Conservation (phyloP, 2,797 vertebrate genomes). For the Esox masquinongy region DNA sequence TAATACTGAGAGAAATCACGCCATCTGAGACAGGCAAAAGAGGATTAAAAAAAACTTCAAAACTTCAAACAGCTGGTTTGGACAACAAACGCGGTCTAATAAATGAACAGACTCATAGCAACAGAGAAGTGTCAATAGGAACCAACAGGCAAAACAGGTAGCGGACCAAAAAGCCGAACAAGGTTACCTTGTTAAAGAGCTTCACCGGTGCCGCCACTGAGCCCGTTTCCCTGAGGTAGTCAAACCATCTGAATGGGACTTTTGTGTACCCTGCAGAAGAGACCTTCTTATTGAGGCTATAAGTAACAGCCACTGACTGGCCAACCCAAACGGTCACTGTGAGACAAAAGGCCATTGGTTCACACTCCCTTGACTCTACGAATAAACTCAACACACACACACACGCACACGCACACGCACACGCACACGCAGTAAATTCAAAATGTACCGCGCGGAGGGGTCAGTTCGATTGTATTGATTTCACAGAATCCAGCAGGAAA, state of each 20-base stretch:
- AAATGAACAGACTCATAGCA: not conserved
- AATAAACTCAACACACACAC: not conserved
- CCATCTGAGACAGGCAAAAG: not conserved
- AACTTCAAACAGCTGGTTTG: not conserved
- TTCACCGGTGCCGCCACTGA: constrained; percentile 88
- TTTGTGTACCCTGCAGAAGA: constrained; percentile 81
- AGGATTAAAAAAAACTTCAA: not conserved
- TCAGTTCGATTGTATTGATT: constrained; percentile 92
- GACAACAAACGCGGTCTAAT: not conserved
- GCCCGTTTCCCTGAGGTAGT: constrained; percentile 89
- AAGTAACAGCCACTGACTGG: constrained; percentile 1
- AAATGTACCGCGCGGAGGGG: constrained; percentile 86
- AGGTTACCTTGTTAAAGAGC: constrained; percentile 90
- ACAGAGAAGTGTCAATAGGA: not conserved
- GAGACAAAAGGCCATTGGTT: not conserved
- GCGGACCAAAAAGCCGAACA: constrained; percentile 3
- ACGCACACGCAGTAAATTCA: not conserved
- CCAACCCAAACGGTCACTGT: not conserved
- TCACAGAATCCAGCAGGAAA: constrained; percentile 94
- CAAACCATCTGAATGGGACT: constrained; percentile 93
- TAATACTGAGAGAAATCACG: not conserved
- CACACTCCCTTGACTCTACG: not conserved
- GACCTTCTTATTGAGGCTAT: constrained; percentile 1
- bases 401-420: too few relatives aligned
- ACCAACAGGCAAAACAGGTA: not conserved